phyloP scores from a whole-genome alignment of 2,888 invertebrate species.

The Chelonus formosanus region DNA sequence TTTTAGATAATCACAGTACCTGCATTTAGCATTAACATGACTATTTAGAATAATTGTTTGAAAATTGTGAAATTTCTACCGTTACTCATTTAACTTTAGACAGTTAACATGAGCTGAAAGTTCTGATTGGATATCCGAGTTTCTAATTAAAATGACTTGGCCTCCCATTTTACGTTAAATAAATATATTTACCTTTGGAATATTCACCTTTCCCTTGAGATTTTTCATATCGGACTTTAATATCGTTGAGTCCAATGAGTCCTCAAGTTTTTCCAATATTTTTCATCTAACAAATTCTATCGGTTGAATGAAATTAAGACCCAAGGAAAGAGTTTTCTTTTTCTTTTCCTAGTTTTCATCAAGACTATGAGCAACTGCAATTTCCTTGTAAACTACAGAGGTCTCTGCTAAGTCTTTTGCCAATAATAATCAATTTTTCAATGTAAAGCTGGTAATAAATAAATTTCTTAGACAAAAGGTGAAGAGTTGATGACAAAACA shows the following conservation, averaged over 20 bases:
- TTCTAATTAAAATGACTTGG: slow-evolving; percentile 21
- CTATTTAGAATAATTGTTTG: slow-evolving; percentile 15
- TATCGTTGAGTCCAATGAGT: slow-evolving; percentile 1
- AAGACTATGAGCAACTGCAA: slow-evolving; percentile 8
- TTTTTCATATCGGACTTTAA: background rate
- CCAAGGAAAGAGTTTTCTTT: slow-evolving; percentile 26
- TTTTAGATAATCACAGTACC: slow-evolving; percentile 20
- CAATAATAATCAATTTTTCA: slow-evolving; percentile 13
- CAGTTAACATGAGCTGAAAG: slow-evolving; percentile 36
- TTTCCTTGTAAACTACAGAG: slow-evolving; percentile 10
- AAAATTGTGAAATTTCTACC: slow-evolving; percentile 40
- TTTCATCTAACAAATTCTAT: slow-evolving; percentile 44
- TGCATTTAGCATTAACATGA: slow-evolving; percentile 20
- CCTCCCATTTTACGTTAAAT: background rate
- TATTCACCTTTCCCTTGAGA: background rate
- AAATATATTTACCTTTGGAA: slow-evolving; percentile 8
- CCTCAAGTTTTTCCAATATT: slow-evolving; percentile 39
- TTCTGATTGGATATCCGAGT: slow-evolving; percentile 23
- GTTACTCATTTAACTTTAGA: slow-evolving; percentile 42
- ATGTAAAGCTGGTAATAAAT: too few species aligned
- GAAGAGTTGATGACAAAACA: too few species aligned
- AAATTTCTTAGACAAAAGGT: too few species aligned
- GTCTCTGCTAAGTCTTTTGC: slow-evolving; percentile 17
- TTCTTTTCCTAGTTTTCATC: background rate
- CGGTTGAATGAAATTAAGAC: slow-evolving; percentile 48